Evolutionary conservation across 2,797 vertebrate species (phyloP).

Genomic region (Sebastes vulpes): DNA sequence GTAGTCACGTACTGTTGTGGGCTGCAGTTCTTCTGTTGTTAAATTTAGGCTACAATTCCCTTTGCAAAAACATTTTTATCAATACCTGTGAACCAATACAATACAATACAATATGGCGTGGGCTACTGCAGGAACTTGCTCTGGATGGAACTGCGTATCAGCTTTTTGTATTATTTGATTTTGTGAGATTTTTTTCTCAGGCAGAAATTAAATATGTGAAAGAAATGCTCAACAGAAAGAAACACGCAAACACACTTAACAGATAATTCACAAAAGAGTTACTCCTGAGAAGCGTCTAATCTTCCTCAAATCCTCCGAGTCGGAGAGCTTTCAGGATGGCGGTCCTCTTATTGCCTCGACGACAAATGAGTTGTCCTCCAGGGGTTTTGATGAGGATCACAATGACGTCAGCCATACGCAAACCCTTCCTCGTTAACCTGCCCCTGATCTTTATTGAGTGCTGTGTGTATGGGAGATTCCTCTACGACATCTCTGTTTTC

Average conservation of each 20-base stretch:
- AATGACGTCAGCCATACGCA: constrained; percentile 34
- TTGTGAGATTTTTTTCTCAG: neutral
- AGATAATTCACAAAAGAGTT: constrained; percentile 15
- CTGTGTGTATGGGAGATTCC: constrained; percentile 31
- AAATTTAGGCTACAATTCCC: constrained; percentile 15
- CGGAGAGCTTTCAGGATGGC: constrained; percentile 12
- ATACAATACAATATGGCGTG: neutral
- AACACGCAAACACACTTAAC: neutral
- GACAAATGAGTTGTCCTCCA: constrained; percentile 36
- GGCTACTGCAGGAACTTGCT: neutral
- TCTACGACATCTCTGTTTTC: constrained; percentile 13
- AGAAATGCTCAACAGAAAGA: neutral
- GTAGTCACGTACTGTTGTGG: constrained; percentile 25
- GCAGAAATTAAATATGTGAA: neutral
- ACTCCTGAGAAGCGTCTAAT: constrained; percentile 17
- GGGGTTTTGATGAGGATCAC: constrained; percentile 39
- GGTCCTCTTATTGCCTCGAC: constrained; percentile 13
- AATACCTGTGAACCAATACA: neutral
- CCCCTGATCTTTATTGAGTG: neutral
- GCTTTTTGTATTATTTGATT: neutral
- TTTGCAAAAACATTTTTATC: constrained; percentile 22
- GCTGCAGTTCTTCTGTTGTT: constrained; percentile 26
- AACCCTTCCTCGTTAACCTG: constrained; percentile 29
- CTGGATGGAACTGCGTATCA: neutral
- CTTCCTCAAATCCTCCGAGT: constrained; percentile 14